Base-by-base conservation (phyloP, 2,113 vertebrate species). In the Epinephelus moara region DNA sequence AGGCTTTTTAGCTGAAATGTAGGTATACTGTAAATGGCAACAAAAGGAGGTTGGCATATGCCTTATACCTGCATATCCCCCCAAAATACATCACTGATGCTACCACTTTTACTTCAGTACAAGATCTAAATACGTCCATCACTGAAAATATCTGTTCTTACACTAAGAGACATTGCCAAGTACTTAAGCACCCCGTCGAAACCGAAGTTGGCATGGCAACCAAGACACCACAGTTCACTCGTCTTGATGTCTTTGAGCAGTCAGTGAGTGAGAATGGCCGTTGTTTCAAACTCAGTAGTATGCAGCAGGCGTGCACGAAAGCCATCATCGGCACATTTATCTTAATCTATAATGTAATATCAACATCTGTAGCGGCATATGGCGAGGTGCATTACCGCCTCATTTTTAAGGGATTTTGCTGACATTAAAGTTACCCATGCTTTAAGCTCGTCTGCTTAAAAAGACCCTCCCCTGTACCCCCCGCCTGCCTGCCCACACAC, bases 291-390 rank as follows among this genome's bases (percentile, higher is more conserved):
- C 19, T 80, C 64, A 25, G 37, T 68, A 63, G 63, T 49, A 60
- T 74, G 40, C 25, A 42, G 86, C 30, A 13, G 50, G 59, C 18
- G 4, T 56, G 61, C 37, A 33, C 0, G 1, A 19, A 13, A 81
- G 63, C 61, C 76, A 68, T 80, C 78, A 89, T 82, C 49, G 63
- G 78, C 78, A 79, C 88, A 87, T 88, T 90, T 33, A 89, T 86
- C 85, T 75, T 84, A 53, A 90, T 90, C 80, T 82, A 69, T 77
- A 80, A 77, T 33, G 47, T 75, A 64, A 72, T 76, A 70, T 82
- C 63, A 85, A 85, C 88, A 90, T 89, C 90, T 91, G 88, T 40
- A 87, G 78, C 50, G 55, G 55, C 85, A 91, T 85, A 86, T 87
- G 85, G 80, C 4, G 59, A 30, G 82, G n/a, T 27, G 77, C 74